A percentile compares a stretch with the other conserved stretches of the same genome.
Evolutionary conservation across 2,888 invertebrate species (phyloP).

Genomic region (Perithous albicinctus): DNA sequence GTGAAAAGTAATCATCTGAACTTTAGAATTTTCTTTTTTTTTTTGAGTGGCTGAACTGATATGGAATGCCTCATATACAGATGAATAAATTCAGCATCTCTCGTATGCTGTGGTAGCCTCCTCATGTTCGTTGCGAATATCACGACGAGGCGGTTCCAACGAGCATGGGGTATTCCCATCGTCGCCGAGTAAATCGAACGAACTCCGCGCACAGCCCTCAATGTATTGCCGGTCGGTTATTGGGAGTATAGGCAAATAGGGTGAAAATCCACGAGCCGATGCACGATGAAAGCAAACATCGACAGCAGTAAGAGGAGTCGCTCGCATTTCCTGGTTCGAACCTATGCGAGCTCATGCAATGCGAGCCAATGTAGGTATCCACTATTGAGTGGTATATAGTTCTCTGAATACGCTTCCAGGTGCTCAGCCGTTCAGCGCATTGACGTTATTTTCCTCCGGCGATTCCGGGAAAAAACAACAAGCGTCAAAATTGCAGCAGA

Average conservation of each 20-base stretch:
- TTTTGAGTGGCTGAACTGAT: constrained; percentile 16
- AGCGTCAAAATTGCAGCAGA: constrained; percentile 53
- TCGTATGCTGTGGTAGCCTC: not conserved
- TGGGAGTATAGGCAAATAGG: constrained; percentile 63
- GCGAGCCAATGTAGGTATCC: constrained; percentile 12
- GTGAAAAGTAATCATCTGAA: too few species aligned
- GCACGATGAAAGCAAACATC: constrained; percentile 60
- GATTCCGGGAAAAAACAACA: constrained; percentile 38
- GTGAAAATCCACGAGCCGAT: constrained; percentile 61
- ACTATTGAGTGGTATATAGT: constrained; percentile 30
- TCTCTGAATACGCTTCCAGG: constrained; percentile 55
- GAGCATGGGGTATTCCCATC: constrained; percentile 31
- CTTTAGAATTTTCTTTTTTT: too few species aligned
- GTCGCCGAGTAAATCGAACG: constrained; percentile 60
- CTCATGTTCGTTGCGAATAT: constrained; percentile 41
- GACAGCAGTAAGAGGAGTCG: constrained; percentile 27
- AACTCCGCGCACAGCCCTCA: constrained; percentile 44
- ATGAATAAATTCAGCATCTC: not conserved
- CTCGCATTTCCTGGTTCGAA: constrained; percentile 44
- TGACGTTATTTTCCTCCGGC: constrained; percentile 55
- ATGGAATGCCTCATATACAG: constrained; percentile 29
- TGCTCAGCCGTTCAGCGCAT: constrained; percentile 34
- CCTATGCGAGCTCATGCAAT: constrained; percentile 22
- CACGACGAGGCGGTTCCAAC: constrained; percentile 3
- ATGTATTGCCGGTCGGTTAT: constrained; percentile 30